phyloP scores from a whole-genome alignment of 1,140 invertebrate species.

The Hormaphis cornu region DNA sequence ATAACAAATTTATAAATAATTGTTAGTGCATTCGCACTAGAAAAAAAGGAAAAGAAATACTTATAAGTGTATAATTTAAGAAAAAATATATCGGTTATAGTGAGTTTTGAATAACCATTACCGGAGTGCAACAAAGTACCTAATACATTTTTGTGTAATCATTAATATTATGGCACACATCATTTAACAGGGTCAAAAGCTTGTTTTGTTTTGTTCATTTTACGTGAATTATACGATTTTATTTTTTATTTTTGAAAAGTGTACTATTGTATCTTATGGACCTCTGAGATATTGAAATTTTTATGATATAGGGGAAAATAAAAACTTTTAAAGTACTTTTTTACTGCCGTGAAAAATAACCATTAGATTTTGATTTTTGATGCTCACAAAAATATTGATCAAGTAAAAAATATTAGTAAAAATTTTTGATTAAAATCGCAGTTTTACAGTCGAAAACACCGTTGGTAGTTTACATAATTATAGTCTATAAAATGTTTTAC shows the following conservation, averaged over 20 bases:
- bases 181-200: neutral
- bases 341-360: neutral
- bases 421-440: too few relatives aligned
- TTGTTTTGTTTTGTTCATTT: neutral
- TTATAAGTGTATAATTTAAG: too few relatives aligned
- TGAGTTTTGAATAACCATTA: neutral
- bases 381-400: too few relatives aligned
- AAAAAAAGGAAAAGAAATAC: too few relatives aligned
- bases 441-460: too few relatives aligned
- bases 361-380: too few relatives aligned
- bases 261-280: neutral
- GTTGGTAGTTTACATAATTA: too few relatives aligned
- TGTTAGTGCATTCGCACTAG: too few relatives aligned
- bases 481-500: too few relatives aligned
- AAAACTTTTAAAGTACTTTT: neutral
- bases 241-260: neutral
- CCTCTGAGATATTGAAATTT: neutral
- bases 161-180: neutral
- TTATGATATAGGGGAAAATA: neutral
- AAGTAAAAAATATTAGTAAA: too few relatives aligned
- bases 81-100: neutral
- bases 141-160: neutral
- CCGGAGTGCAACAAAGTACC: too few relatives aligned
- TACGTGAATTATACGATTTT: neutral
- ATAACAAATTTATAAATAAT: too few relatives aligned